Evolutionary conservation across 37 sponge, comb jelly and placozoan genomes (phyloP).

Genomic region (Theonella swinhoei): DNA sequence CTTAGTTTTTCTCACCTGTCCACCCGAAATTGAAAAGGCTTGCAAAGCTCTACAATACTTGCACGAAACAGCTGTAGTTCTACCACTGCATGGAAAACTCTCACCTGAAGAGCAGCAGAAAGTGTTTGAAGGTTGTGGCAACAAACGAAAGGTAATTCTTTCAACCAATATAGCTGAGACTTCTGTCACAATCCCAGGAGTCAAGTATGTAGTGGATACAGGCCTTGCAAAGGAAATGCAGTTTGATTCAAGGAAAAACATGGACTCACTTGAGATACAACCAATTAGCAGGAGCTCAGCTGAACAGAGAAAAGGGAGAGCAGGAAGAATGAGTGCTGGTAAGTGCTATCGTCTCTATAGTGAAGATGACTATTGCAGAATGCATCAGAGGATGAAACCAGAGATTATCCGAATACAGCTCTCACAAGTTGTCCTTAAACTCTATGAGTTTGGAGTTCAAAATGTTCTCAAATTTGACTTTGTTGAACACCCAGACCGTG

Average conservation of each 20-base stretch:
- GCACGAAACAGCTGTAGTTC: slow-evolving; percentile 25
- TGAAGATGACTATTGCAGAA: slow-evolving; percentile 30
- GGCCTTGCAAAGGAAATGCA: slow-evolving; percentile 77
- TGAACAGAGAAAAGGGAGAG: slow-evolving; percentile 83
- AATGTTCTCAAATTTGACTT: slow-evolving; percentile 71
- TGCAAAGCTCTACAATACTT: slow-evolving; percentile 10
- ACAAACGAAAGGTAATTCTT: slow-evolving; percentile 77
- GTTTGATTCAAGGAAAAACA: slow-evolving; percentile 71
- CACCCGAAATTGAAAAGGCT: slow-evolving; percentile 78
- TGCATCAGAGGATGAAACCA: slow-evolving; percentile 53
- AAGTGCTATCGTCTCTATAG: slow-evolving; percentile 80
- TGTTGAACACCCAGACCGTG: slow-evolving; percentile 64
- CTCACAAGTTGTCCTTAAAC: slow-evolving; percentile 56
- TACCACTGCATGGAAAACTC: slow-evolving; percentile 82
- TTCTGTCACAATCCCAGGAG: slow-evolving; percentile 87
- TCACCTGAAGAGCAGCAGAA: slow-evolving; percentile 84
- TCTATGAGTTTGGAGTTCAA: slow-evolving; percentile 73
- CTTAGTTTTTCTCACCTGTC: slow-evolving; percentile 86
- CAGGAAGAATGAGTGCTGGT: slow-evolving; percentile 75
- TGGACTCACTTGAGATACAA: slow-evolving; percentile 66
- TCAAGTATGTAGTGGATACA: slow-evolving; percentile 80
- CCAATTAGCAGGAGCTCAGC: slow-evolving; percentile 77
- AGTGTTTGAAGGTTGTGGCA: slow-evolving; percentile 47
- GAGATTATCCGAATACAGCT: slow-evolving; percentile 76
- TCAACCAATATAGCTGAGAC: slow-evolving; percentile 93